phyloP scores from a whole-genome alignment of 2,113 vertebrate genomes.

The Neodon shergylaensis region DNA sequence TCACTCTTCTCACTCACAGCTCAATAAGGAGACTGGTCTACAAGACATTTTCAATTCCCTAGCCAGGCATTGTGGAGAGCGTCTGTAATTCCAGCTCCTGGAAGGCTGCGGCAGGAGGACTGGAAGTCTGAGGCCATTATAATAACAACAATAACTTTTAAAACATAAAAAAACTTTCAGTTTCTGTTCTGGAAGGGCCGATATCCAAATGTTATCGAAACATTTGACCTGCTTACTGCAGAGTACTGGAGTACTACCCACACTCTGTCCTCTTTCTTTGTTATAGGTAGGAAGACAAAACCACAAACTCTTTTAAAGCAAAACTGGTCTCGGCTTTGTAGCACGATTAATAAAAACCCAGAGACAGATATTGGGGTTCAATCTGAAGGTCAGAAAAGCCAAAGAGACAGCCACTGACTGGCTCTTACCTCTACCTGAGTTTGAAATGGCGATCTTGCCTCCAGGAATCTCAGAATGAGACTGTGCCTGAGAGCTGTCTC shows the following conservation, averaged over 20 bases:
- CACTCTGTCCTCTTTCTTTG: conserved; percentile 2
- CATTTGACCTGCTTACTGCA: not conserved
- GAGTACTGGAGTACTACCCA: not conserved
- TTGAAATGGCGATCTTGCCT: no score
- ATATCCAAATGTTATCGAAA: conserved; percentile 30
- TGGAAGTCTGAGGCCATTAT: not conserved
- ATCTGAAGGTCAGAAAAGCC: no score
- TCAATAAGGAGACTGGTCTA: not conserved
- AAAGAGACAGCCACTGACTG: no score
- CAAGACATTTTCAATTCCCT: not conserved
- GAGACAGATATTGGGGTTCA: no score
- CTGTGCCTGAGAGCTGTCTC: no score
- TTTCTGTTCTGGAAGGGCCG: conserved; percentile 7
- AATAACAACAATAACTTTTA: not conserved
- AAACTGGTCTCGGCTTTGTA: not conserved
- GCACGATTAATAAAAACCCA: no score
- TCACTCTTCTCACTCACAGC: not conserved
- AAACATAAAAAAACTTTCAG: not conserved
- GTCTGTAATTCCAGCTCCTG: not conserved
- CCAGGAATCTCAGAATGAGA: no score
- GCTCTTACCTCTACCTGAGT: no score
- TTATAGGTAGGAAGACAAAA: not conserved
- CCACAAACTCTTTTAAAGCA: not conserved
- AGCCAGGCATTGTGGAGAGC: not conserved
- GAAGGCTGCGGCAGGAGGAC: not conserved